These are phyloP conservation scores for Octopus sinensis DNA, from an alignment of 1,140 invertebrate genomes.

Conservation along the genomic window DNA sequence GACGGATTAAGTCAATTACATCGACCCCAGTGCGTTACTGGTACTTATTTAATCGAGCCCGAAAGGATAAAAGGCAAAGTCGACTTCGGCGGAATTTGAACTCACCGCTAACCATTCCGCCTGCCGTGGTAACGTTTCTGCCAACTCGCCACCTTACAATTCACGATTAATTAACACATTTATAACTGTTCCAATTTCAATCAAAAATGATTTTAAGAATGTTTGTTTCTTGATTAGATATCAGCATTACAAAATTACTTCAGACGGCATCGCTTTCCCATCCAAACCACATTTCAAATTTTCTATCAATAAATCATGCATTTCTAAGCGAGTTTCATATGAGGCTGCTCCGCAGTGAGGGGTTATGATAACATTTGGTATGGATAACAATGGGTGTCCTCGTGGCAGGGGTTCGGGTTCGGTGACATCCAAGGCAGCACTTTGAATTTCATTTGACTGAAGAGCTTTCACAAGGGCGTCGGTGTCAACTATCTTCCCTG, in stretches of 20 bases:
- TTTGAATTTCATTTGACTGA: constrained; percentile 68
- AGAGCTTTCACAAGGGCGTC: constrained; percentile 61
- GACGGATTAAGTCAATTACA: no score
- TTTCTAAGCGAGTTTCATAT: constrained; percentile 11
- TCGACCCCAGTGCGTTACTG: no score
- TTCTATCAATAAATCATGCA: not conserved
- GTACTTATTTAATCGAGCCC: no score
- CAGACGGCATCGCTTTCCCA: not conserved
- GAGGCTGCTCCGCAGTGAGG: constrained; percentile 74
- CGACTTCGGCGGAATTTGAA: no score
- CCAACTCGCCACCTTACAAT: no score
- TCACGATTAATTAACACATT: no score
- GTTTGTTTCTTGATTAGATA: no score
- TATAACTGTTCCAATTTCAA: no score
- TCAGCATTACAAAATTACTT: not conserved
- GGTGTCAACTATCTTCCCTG: constrained; percentile 46
- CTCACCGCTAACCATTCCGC: no score
- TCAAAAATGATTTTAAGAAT: no score
- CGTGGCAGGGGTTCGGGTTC: constrained; percentile 81
- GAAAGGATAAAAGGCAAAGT: no score
- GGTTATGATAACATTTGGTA: constrained; percentile 78
- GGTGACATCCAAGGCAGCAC: constrained; percentile 85
- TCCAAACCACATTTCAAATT: not conserved
- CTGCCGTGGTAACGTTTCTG: no score
- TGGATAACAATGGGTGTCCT: constrained; percentile 71